Conservation (phyloP, 2,113 vertebrate species). For the Melanostigma gelatinosum region DNA sequence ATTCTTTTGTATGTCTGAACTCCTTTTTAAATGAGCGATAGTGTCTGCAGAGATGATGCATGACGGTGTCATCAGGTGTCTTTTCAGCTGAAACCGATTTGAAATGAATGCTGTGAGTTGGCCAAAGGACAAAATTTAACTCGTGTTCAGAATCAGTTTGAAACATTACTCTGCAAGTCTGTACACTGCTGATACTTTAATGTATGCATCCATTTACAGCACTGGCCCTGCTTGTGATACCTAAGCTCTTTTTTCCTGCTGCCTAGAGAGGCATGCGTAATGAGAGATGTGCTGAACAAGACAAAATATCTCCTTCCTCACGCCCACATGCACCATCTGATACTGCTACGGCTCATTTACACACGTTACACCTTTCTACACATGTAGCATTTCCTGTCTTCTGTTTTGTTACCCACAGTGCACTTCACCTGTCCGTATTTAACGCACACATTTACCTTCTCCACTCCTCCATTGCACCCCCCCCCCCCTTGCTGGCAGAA, state of each 20-base stretch:
- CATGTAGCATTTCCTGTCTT: background rate
- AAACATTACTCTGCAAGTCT: background rate
- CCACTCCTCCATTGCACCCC: background rate
- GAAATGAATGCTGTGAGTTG: background rate
- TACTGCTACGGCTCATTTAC: background rate
- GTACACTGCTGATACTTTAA: background rate
- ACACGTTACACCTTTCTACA: background rate
- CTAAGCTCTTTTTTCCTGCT: constrained; percentile 48
- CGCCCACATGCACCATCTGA: constrained; percentile 6
- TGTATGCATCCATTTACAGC: constrained; percentile 17
- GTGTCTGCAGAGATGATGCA: constrained; percentile 2
- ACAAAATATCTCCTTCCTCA: constrained; percentile 34
- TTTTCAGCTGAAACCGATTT: background rate
- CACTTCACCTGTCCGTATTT: constrained; percentile 28
- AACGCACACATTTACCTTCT: constrained; percentile 22
- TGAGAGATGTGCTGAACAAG: constrained; percentile 60
- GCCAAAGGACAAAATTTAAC: background rate
- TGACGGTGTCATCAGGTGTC: background rate
- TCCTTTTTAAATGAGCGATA: background rate
- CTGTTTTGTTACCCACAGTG: background rate
- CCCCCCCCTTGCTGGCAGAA: constrained; percentile 75
- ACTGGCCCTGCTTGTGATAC: constrained; percentile 48
- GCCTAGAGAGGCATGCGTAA: constrained; percentile 46
- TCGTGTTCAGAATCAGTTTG: background rate
- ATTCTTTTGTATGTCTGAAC: background rate